These are phyloP conservation scores for Heptranchias perlo DNA, from an alignment of 2,113 vertebrate genomes.

Conservation along the genomic window DNA sequence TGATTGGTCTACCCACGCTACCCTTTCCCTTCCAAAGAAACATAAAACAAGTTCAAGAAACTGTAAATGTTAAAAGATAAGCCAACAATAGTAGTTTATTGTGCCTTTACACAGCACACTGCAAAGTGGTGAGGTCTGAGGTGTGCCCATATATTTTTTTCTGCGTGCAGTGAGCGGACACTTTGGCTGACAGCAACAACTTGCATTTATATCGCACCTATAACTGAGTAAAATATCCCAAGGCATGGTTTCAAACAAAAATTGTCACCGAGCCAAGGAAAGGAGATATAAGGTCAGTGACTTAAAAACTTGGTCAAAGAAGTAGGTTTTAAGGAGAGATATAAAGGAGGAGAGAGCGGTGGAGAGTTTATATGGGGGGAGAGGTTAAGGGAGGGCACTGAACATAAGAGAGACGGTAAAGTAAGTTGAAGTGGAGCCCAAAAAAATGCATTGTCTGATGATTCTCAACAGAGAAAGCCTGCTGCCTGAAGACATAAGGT, in stretches of 20 bases:
- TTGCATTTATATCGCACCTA: too few species aligned
- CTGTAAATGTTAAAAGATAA: background rate
- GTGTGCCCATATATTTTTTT: background rate
- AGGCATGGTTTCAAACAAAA: background rate
- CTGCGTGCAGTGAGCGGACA: background rate
- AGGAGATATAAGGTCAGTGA: background rate
- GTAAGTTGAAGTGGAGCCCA: too few species aligned
- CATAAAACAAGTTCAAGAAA: background rate
- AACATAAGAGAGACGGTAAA: background rate
- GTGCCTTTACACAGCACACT: background rate
- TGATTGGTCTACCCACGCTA: background rate
- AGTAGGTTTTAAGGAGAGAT: background rate
- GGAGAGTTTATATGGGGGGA: background rate
- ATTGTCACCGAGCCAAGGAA: background rate
- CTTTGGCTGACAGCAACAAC: background rate
- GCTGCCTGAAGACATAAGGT: background rate
- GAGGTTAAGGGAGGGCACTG: background rate
- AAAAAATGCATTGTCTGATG: too few species aligned
- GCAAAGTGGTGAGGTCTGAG: background rate
- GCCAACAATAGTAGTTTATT: background rate
- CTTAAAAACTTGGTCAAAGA: background rate
- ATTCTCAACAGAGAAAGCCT: background rate
- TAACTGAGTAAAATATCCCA: background rate
- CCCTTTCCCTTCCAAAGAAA: background rate
- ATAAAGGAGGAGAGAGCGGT: background rate